A percentile compares a stretch with the other conserved stretches of the same genome.
These are phyloP conservation scores for Psittacus erithacus DNA, from an alignment of 2,113 vertebrate species.

Conservation along the genomic window DNA sequence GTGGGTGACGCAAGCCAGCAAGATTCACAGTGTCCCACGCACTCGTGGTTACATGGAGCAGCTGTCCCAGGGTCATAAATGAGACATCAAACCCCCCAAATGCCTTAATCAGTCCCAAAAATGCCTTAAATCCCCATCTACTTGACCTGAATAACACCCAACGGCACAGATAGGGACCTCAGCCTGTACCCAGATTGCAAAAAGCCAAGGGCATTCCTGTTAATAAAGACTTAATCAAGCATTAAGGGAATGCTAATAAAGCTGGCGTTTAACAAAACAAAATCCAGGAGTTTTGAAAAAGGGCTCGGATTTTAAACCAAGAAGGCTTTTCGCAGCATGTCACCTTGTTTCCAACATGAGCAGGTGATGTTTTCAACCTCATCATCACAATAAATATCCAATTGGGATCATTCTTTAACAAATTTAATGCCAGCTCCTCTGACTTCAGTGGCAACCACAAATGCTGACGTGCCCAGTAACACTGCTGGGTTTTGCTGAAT, in stretches of 20 bases:
- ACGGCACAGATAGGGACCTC: not conserved
- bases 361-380: not conserved
- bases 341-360: not conserved
- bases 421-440: not conserved
- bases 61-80: accelerated
- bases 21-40: not conserved
- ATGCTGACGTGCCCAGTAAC: not conserved
- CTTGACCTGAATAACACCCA: not conserved
- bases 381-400: not conserved
- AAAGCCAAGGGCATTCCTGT: not conserved
- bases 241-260: not conserved
- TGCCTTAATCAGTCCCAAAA: not conserved
- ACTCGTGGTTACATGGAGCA: accelerated
- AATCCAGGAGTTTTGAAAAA: not conserved
- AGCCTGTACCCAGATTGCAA: not conserved
- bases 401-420: not conserved
- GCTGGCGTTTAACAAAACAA: not conserved
- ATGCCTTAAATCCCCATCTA: not conserved
- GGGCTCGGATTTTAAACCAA: not conserved
- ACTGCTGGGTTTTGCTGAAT: not conserved
- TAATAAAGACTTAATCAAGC: not conserved
- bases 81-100: not conserved
- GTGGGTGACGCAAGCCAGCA: not conserved
- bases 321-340: accelerated
- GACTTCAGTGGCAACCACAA: not conserved